These are phyloP conservation scores for Cossypha caffra DNA, from an alignment of 2,797 vertebrate species.

Conservation along the genomic window DNA sequence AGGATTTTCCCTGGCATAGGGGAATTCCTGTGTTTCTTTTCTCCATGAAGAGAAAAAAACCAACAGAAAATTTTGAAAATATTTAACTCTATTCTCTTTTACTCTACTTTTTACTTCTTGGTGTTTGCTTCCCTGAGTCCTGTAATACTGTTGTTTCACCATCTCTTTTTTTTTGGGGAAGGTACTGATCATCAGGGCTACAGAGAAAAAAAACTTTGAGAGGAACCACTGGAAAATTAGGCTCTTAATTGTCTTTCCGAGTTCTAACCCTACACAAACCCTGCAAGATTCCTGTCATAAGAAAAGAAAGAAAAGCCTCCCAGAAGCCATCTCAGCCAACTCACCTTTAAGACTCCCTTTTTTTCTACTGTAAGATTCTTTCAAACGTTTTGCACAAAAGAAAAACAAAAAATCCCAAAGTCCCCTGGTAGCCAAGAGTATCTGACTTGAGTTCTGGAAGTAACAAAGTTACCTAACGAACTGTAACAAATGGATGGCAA, in stretches of 20 bases:
- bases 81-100: not conserved
- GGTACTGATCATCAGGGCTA: not conserved
- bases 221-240: not conserved
- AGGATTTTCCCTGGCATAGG: not conserved
- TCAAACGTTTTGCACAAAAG: not conserved
- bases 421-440: not conserved
- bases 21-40: not conserved
- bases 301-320: not conserved
- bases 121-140: not conserved
- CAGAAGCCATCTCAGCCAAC: not conserved
- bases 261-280: not conserved
- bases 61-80: not conserved
- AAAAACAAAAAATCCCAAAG: not conserved
- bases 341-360: not conserved
- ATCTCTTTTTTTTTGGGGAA: not conserved
- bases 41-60: not conserved
- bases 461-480: not conserved
- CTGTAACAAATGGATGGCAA: not conserved
- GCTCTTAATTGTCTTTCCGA: not conserved
- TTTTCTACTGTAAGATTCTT: not conserved
- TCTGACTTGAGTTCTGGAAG: not conserved
- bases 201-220: not conserved
- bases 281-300: not conserved
- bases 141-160: not conserved
- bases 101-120: not conserved